Base-by-base conservation (phyloP, 2,113 vertebrate genomes). In the Charadrius vociferus region DNA sequence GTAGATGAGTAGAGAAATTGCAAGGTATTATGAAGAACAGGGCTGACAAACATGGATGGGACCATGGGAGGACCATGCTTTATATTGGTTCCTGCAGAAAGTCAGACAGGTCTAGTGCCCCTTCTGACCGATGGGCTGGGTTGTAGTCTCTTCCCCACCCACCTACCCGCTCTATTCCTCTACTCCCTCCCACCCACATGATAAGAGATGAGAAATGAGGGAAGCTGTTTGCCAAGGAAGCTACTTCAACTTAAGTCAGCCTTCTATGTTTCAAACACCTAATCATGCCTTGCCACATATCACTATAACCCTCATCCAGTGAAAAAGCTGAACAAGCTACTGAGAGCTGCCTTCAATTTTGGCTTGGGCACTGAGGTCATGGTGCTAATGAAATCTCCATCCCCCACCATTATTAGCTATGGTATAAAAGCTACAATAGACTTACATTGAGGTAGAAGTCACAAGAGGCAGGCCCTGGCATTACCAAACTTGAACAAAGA, bases 381-480 rank as follows among this genome's bases (percentile, higher is more conserved):
- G 2, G 12, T 23, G 9, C 8, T 71, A 36, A 32, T 11, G 24
- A 63, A 36, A 30, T 27, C 10, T 36, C 15, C 18, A 50, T 37
- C 24, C 6, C 7, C 10, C 4, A 7, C 3, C 7, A 0, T 26
- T 50, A 12, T 47, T 49, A 43, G 11, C 6, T 71, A 21, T 45
- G 24, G 24, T 50, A 19, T 34, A 43, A 65, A 83, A 81, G 65
- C 6, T 58, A 9, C 20, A 7, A 10, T 3, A 61, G 41, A 14
- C 26, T 65, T 49, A 1, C 9, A 9, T 36, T 22, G 41, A 41
- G 22, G 39, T 27, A 45, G 68, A 81, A 56, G 32, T 32, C 15
- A n/a, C 13, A 14, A 29, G n/a, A 55, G 32, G 29, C 32, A 43
- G 45, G 13, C 34, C 36, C 39, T 56, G 32, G 8, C 14, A 4